Conservation (phyloP, 2,888 invertebrate species). For the Lutraria lutraria region DNA sequence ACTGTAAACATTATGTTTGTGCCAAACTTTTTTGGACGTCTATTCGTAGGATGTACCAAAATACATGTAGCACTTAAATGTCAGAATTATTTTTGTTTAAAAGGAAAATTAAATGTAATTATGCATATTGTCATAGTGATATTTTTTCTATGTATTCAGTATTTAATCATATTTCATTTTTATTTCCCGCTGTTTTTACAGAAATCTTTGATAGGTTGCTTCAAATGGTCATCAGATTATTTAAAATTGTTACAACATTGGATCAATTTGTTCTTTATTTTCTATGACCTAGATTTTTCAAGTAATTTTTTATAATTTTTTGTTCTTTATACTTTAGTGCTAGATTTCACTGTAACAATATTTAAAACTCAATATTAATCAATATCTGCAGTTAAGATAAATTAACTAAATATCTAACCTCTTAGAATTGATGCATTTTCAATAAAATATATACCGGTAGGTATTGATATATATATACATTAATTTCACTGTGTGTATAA, state of each 20-base stretch:
- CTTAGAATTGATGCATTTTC: no score
- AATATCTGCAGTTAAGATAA: no score
- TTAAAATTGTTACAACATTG: no score
- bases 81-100: constrained; percentile 14
- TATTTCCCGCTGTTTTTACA: not conserved
- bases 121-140: not conserved
- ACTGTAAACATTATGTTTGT: not conserved
- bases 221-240: no score
- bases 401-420: no score
- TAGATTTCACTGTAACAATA: not conserved
- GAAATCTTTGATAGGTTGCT: not conserved
- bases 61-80: not conserved
- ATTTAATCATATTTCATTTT: constrained; percentile 5
- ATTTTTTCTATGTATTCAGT: constrained; percentile 12
- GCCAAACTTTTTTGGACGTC: not conserved
- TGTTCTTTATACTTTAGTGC: not conserved
- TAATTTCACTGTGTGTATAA: no score
- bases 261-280: no score
- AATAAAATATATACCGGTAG: no score
- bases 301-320: not conserved
- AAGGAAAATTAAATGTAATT: not conserved
- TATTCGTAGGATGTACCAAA: not conserved
- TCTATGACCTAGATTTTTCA: not conserved
- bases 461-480: no score
- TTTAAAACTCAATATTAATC: not conserved